Base-by-base conservation (phyloP, 2,888 invertebrate species). In the Slavum lentiscoides region DNA sequence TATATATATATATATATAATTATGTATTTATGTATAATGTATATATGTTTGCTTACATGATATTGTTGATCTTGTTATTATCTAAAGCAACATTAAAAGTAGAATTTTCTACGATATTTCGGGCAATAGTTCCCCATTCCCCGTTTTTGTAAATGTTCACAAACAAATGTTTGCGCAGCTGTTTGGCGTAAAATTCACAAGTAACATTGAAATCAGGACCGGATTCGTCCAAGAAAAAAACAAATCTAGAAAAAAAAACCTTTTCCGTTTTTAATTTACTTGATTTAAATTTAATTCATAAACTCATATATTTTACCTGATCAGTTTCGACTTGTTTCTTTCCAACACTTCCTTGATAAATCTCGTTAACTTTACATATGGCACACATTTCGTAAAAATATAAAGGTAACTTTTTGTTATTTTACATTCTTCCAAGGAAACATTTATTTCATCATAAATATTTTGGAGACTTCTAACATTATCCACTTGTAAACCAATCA, bases 121-220 rank as follows among this genome's bases (percentile, higher is more conserved):
- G 39, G 19, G 70, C 19, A 43, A 80, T 95, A 0, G 93, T 92
- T 19, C 96, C 93, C 93, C 88, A 93, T 85, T 88, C 86, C 8
- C 89, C 90, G 84, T 92, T 87, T 84, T 90, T 90, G 83, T 89
- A 91, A 66, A 98, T 90, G 86, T 97, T 97, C 67, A 94, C 87
- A 2, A 92, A 91, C 83, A 98, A 87, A 85, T 95, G 93, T 84
- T 92, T 91, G 13, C 90, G 87, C 0, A 92, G 85, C 84, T 93
- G 93, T 5, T 89, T 87, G 39, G 21, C 6, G 8, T 69, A 62
- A 61, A 77, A 61, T 53, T 2, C 1, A 85, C 90, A 85, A 11
- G 90, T 88, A 5, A 90, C 86, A 83, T 91, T 89, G 84, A 94
- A 94, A 4, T 87, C 85, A 0, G 92, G 92, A 0, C 91, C 92